Evolutionary conservation across 2,113 vertebrate species (phyloP), one percentile per base, ranked within the genome.

Genomic region (Sinosuthora webbiana): DNA sequence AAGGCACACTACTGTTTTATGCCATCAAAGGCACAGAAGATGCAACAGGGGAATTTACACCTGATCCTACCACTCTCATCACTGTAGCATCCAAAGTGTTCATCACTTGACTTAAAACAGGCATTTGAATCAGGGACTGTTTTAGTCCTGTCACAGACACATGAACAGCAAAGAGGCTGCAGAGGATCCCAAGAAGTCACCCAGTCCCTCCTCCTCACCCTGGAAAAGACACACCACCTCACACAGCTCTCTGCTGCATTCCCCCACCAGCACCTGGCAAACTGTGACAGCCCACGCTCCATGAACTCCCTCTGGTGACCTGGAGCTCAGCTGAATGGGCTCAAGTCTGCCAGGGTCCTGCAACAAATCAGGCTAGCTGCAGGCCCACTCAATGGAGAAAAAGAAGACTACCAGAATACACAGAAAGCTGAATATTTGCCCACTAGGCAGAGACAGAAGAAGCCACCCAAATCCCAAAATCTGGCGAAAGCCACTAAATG

Each of bases 251-350:
- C 56, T 33, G 11, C 57, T 76, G 19, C 35, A 41, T 80, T 89
- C 47, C 28, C 39, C 67, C 47, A 68, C 33, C 47, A 83, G 19
- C 28, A 59, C 19, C 19, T 31, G 20, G 44, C 73, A 31, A 71
- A 59, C 47, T 11, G 7, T 1, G 18, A 74, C 20, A 60, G 80
- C 21, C 33, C 55, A 47, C 0, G 0, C 31, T 33, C 35, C 67
- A 30, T 3, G 4, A 67, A 45, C 3, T 52, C 60, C 45, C 52
- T 74, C 52, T 41, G 28, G 14, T 1, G 3, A 80, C 14, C 49
- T 39, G 27, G 57, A 87, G 57, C 52, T n/a, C 33, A 75, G 45
- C 7, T 37, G 42, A 10, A 30, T 0, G 1, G 52, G 44, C 15
- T 49, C 1, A 49, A 79, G 28, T 14, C 49, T 3, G 2, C 37